Conservation (phyloP, 2,113 vertebrate species). For the Pachyramphus minor region DNA sequence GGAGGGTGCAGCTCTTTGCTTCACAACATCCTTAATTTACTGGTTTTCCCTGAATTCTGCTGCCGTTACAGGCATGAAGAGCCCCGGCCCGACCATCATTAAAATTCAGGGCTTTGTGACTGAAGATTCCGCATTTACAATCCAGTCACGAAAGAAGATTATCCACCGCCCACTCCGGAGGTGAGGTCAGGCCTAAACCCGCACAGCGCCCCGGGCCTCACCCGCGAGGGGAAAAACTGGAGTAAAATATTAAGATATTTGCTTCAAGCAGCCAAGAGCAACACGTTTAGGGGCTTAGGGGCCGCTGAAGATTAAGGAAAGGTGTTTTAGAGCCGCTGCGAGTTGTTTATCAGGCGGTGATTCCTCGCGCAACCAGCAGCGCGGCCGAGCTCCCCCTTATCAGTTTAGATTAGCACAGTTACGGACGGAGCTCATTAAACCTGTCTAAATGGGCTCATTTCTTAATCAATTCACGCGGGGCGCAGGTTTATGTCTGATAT, state of each 20-base stretch:
- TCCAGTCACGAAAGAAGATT: not conserved
- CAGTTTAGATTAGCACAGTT: not conserved
- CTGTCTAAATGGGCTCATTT: not conserved
- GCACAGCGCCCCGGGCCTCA: not conserved
- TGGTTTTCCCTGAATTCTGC: not conserved
- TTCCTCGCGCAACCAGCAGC: not conserved
- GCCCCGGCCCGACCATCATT: not conserved
- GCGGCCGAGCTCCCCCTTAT: not conserved
- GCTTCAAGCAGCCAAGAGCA: not conserved
- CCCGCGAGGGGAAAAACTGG: fast-evolving
- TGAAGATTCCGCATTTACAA: not conserved
- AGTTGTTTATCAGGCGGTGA: not conserved
- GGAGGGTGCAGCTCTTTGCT: fast-evolving
- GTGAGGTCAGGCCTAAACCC: not conserved
- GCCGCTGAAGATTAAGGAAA: not conserved
- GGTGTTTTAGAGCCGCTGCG: not conserved
- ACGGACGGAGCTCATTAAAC: not conserved
- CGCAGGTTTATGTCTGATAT: not conserved
- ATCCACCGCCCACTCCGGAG: not conserved
- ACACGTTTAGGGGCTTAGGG: fast-evolving
- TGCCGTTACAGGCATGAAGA: not conserved
- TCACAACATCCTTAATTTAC: not conserved
- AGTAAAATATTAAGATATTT: fast-evolving
- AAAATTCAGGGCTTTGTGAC: not conserved
- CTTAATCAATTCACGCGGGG: not conserved